Base-by-base conservation (phyloP, 2,797 vertebrate species). In the Alectoris magna region DNA sequence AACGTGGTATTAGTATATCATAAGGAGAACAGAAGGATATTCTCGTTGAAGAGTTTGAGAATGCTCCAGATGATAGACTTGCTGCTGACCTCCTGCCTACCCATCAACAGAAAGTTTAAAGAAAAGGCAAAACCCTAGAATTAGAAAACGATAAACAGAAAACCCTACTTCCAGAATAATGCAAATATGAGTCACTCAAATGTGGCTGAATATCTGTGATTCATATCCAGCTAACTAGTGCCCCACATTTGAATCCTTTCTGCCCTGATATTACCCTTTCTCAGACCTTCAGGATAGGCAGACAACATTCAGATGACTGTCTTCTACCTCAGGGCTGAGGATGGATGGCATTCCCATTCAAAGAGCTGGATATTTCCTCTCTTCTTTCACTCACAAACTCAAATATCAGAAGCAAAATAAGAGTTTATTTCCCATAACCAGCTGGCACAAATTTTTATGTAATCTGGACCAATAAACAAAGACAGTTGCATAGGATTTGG, bases 401-500 rank as follows among this genome's bases (percentile, higher is more conserved):
- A 94, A 93, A 88, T 76, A 88, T 70, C 51, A 92, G 86, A 93
- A 87, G 41, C 79, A 87, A 95, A 95, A 86, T 36, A 83, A 46
- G 36, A 83, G 23, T 76, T 92, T 91, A 72, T 87, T 96, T 96
- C 87, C 76, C 95, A 93, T 91, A 91, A 91, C 63, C 84, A 36
- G 39, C 43, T 96, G 96, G 92, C 88, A 93, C 67, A 94, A 88
- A 56, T 93, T 93, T 93, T 85, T 60, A 48, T 73, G 59, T 75
- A 78, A 84, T 92, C 75, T 96, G 67, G 59, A 95, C 91, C 31
- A 95, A 95, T 87, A 96, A 94, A 90, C 83, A 84, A 91, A 82
- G 78, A 92, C 90, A 85, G 81, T 95, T 94, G 93, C 87, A 88
- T 91, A 63, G 90, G 84, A 94, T 95, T 95, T 94, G 70, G 68